Conservation (phyloP, 2,113 vertebrate genomes). For the Cinclus cinclus region DNA sequence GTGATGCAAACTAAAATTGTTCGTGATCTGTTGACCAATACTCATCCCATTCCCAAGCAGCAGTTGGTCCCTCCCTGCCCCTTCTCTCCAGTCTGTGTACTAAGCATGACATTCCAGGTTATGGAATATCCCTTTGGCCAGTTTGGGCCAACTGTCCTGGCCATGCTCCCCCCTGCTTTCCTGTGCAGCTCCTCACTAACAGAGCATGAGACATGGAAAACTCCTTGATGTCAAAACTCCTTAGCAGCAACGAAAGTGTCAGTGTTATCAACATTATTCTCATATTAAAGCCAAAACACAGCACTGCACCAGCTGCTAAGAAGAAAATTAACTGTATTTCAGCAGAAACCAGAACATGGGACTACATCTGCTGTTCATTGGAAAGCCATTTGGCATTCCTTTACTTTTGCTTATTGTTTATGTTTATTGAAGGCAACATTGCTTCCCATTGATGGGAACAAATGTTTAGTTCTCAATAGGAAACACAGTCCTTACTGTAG, state of each 20-base stretch:
- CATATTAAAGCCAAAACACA: background rate
- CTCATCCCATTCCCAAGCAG: rapidly evolving
- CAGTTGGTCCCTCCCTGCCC: background rate
- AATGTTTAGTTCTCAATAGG: background rate
- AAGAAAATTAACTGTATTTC: background rate
- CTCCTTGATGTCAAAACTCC: background rate
- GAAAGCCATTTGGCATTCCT: background rate
- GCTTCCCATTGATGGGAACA: background rate
- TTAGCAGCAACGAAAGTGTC: background rate
- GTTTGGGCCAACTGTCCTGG: background rate
- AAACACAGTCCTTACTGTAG: background rate
- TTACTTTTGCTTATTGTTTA: background rate
- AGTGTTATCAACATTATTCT: background rate
- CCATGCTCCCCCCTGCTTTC: background rate
- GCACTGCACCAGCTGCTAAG: background rate
- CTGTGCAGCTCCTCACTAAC: background rate
- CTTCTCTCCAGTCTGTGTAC: background rate
- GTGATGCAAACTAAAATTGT: background rate
- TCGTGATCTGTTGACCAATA: background rate
- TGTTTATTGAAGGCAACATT: background rate
- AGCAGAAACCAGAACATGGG: background rate
- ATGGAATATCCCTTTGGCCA: background rate
- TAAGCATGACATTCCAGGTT: background rate
- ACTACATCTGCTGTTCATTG: background rate
- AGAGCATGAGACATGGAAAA: background rate